A percentile compares a stretch with the other conserved stretches of the same genome.
Evolutionary conservation across 2,113 vertebrate genomes (phyloP).

Genomic region (Corynorhinus townsendii): DNA sequence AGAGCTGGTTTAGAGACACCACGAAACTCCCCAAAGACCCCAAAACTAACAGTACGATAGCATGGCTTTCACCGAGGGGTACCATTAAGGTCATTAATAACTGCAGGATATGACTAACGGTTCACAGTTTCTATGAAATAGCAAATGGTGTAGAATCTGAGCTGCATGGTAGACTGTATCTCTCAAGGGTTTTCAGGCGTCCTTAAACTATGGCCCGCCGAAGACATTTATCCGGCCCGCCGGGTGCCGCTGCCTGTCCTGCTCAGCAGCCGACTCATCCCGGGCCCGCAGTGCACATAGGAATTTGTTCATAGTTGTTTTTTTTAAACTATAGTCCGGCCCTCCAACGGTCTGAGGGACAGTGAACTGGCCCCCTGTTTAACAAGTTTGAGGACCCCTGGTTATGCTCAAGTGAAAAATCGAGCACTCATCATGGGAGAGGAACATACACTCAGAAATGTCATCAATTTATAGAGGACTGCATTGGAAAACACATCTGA

Average conservation of each 20-base stretch:
- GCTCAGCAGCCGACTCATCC: too few relatives aligned
- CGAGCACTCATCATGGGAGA: constrained; percentile 63
- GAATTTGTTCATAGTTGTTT: too few relatives aligned
- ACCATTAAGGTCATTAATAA: constrained; percentile 75
- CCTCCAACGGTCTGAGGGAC: too few relatives aligned
- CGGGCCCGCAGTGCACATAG: too few relatives aligned
- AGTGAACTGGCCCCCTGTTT: too few relatives aligned
- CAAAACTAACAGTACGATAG: constrained; percentile 39
- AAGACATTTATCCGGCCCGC: too few relatives aligned
- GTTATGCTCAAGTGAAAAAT: constrained; percentile 76
- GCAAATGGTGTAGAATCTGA: constrained; percentile 72
- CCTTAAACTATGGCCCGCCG: too few relatives aligned
- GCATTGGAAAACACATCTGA: constrained; percentile 74
- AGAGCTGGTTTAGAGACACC: constrained; percentile 48
- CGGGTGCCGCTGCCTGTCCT: too few relatives aligned
- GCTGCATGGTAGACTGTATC: constrained; percentile 67
- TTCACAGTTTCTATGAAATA: constrained; percentile 67
- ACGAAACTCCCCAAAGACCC: constrained; percentile 33
- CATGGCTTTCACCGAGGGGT: constrained; percentile 66
- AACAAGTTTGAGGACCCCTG: too few relatives aligned
- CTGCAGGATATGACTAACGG: constrained; percentile 74
- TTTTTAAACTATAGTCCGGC: too few relatives aligned
- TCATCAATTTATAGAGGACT: constrained; percentile 73
- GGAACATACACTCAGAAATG: constrained; percentile 66
- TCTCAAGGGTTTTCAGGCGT: too few relatives aligned